Evolutionary conservation across 2,113 vertebrate species (phyloP).

Genomic region (Pseudopodoces humilis): DNA sequence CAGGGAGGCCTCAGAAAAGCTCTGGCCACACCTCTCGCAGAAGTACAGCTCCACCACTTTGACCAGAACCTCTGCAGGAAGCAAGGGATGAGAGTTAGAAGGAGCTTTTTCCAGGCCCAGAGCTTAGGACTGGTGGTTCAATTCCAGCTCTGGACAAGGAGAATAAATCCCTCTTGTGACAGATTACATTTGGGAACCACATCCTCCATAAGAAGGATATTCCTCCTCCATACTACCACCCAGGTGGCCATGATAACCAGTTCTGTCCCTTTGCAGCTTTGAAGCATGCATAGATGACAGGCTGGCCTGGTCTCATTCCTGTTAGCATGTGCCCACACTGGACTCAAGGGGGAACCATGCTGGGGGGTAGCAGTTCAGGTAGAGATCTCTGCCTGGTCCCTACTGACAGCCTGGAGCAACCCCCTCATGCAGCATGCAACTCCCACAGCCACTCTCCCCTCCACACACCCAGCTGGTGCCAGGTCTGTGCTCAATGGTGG

Average conservation of each 20-base stretch:
- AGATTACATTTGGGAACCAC: background rate
- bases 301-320: background rate
- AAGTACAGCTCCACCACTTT: conserved; percentile 72
- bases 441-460: background rate
- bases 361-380: background rate
- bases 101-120: background rate
- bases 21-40: conserved; percentile 75
- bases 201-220: background rate
- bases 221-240: background rate
- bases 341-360: fast-evolving
- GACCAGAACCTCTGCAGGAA: conserved; percentile 75
- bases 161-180: background rate
- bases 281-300: background rate
- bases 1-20: conserved; percentile 66
- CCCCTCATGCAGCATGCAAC: fast-evolving
- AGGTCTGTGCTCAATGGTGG: background rate
- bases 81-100: background rate
- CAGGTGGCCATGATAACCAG: fast-evolving
- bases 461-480: background rate
- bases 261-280: background rate
- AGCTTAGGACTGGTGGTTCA: background rate
- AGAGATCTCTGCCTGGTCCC: background rate
- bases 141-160: background rate
- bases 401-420: fast-evolving
- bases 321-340: background rate